Conservation (phyloP, 1,140 invertebrate species). For the Drosophila albomicans region DNA sequence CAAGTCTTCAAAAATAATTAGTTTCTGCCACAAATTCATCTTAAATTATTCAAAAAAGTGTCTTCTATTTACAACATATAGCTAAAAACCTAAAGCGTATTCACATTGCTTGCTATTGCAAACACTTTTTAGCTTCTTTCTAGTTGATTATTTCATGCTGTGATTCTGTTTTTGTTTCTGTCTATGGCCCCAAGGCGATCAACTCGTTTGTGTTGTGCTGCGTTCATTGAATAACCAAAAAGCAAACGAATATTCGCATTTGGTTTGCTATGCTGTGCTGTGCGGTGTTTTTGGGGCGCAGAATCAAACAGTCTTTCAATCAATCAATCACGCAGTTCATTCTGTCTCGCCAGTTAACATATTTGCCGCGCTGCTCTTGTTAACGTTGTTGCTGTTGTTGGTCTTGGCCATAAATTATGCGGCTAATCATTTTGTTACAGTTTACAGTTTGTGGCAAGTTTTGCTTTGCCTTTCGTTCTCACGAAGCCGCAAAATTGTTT, state of each 20-base stretch:
- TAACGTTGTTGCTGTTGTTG: constrained; percentile 36
- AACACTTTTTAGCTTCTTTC: background rate
- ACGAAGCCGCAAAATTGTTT: constrained; percentile 53
- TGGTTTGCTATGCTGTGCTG: background rate
- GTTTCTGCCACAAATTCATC: too few relatives aligned
- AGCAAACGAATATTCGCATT: constrained; percentile 55
- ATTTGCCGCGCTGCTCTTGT: constrained; percentile 52
- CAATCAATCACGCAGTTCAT: constrained; percentile 19
- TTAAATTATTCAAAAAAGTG: background rate
- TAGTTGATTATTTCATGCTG: constrained; percentile 6
- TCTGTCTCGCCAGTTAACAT: constrained; percentile 8
- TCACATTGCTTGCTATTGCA: background rate
- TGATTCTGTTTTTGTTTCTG: constrained; percentile 1
- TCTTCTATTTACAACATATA: background rate
- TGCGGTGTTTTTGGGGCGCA: constrained; percentile 5
- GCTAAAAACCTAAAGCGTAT: background rate
- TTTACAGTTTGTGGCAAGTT: constrained; percentile 46
- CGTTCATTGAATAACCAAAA: constrained; percentile 58
- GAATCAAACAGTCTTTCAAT: constrained; percentile 43
- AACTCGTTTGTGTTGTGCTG: constrained; percentile 1
- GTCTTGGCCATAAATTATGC: constrained; percentile 71
- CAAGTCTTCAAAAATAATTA: too few relatives aligned
- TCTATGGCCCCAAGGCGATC: constrained; percentile 27
- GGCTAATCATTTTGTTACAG: constrained; percentile 80
- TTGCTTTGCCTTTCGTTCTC: constrained; percentile 55